These are phyloP conservation scores for Lepus europaeus DNA, from an alignment of 2,113 vertebrate species.

Conservation along the genomic window DNA sequence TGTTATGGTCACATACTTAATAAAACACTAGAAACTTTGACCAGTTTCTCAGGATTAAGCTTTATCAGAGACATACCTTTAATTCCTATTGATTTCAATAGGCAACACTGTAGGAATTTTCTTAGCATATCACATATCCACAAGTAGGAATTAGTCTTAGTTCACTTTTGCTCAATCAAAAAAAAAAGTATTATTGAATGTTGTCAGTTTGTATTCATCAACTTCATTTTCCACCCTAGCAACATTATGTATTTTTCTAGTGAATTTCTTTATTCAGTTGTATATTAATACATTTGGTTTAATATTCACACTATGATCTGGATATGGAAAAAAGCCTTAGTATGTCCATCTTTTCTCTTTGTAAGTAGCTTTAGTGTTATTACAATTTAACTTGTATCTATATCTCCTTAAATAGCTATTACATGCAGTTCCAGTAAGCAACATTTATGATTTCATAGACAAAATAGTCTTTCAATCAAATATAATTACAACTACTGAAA, in stretches of 20 bases:
- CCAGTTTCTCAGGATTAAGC: slow-evolving; percentile 20
- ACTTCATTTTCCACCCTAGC: not conserved
- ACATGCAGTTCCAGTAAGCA: not conserved
- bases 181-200: not conserved
- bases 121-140: slow-evolving; percentile 14
- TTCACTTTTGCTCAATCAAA: not conserved
- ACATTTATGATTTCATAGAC: not conserved
- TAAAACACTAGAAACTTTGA: slow-evolving; percentile 23
- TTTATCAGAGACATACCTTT: not conserved
- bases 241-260: not conserved
- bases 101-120: not conserved
- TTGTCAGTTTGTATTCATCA: not conserved
- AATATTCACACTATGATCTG: not conserved
- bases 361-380: not conserved
- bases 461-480: slow-evolving; percentile 45
- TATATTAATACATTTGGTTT: not conserved
- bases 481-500: slow-evolving; percentile 37
- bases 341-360: not conserved
- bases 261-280: not conserved
- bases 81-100: slow-evolving; percentile 54
- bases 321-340: not conserved
- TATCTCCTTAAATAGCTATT: not conserved
- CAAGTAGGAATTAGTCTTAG: not conserved
- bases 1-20: not conserved
- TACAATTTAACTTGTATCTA: not conserved